Conservation (phyloP, 2,797 vertebrate species). For the Nyctibius grandis region DNA sequence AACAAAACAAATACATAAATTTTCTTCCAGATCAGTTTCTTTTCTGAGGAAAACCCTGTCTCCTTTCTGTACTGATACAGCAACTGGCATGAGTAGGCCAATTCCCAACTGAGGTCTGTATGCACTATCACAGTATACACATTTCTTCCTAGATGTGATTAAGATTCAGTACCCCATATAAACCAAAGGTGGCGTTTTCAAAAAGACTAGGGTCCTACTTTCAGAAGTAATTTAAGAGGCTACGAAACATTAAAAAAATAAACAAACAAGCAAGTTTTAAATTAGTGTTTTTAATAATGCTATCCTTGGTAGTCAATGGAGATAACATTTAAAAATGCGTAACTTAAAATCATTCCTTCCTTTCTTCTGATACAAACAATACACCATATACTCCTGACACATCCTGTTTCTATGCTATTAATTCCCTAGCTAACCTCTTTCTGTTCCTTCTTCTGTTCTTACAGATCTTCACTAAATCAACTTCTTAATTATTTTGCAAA, state of each 20-base stretch:
- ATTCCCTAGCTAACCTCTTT: background rate
- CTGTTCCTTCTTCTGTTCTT: background rate
- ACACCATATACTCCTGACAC: background rate
- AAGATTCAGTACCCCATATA: background rate
- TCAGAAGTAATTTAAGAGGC: background rate
- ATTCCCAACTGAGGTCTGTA: background rate
- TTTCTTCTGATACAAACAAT: background rate
- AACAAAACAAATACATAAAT: background rate
- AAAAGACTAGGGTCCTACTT: background rate
- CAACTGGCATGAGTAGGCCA: background rate
- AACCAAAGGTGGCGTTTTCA: background rate
- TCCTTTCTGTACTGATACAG: background rate
- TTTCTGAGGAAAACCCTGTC: background rate
- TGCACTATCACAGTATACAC: accelerated
- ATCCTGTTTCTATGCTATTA: background rate
- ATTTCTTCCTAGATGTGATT: background rate
- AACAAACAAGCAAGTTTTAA: background rate
- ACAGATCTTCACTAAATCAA: background rate
- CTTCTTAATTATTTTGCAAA: background rate
- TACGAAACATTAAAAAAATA: background rate
- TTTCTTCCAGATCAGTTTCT: background rate
- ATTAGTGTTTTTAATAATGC: background rate
- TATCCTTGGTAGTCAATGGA: background rate
- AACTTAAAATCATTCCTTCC: background rate
- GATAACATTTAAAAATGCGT: background rate